Evolutionary conservation across 2,888 invertebrate species (phyloP), one percentile per base, ranked within the genome.

Genomic region (Cryptocephalus primarius): DNA sequence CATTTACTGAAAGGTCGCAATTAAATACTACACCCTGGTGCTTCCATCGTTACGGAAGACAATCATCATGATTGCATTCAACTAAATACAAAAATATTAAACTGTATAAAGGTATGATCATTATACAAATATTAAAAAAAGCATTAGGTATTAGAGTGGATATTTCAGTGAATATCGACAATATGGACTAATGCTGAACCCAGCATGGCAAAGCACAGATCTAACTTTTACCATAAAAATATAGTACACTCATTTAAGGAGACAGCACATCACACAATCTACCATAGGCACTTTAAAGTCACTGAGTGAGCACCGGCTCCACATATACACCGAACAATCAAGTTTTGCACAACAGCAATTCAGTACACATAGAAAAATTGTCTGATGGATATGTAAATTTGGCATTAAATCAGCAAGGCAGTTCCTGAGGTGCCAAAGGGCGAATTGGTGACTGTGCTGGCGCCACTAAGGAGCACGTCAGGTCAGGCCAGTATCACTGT

Each of bases 401-500:
- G 59, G 61, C 59, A 54, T 33, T 57, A 49, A 64, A 66, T 70
- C 69, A 71, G 69, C 71, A 71, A 55, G 71, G 69, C 55, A 71
- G 61, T 62, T 71, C 71, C 65, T 71, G 70, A 60, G 67, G 69
- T 58, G 67, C 68, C 59, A 66, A 64, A 54, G 65, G 64, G 58
- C 62, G 61, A 56, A 63, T 55, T 53, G 63, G 60, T 42, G 64
- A 62, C 39, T 57, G 53, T 40, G 60, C 55, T 49, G 59, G 58
- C 32, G 65, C 66, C 48, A 31, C 31, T 9, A 31, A 11, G 38
- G 46, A 43, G 60, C 66, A 67, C 62, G 68, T 69, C 66, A 69
- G 65, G 63, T 69, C 70, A 60, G 68, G 69, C 68, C 67, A 72
- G 73, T 76, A 76, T 78, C 77, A 79, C 75, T 78, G 77, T 74